These are phyloP conservation scores for Micropoecilia bifurca DNA, from an alignment of 2,797 vertebrate species.

Conservation along the genomic window DNA sequence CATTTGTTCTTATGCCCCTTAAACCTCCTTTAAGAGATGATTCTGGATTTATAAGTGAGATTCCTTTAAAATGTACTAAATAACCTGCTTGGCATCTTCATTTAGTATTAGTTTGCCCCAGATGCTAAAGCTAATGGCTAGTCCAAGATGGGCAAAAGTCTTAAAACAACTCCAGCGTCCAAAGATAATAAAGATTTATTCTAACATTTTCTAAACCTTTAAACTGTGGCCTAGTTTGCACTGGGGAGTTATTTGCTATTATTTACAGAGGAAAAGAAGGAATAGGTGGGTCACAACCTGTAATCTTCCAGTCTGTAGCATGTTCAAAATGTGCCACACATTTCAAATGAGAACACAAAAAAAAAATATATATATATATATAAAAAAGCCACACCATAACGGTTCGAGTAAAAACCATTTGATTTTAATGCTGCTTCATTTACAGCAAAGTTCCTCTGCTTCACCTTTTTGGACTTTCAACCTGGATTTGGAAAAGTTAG, in stretches of 20 bases:
- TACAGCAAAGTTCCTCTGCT: neutral
- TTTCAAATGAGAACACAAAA: neutral
- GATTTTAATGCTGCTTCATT: neutral
- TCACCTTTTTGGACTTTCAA: neutral
- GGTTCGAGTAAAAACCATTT: neutral
- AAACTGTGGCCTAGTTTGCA: neutral
- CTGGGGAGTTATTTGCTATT: neutral
- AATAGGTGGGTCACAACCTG: neutral
- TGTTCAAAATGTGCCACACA: neutral
- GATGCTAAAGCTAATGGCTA: neutral
- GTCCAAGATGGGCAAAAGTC: neutral
- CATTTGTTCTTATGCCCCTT: constrained; percentile 3
- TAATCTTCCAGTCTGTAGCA: neutral
- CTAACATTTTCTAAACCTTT: neutral
- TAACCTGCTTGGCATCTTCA: neutral
- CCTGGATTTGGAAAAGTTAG: neutral
- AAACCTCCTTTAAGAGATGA: neutral
- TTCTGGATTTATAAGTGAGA: neutral
- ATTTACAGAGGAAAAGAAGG: neutral
- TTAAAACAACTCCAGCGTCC: neutral
- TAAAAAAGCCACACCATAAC: neutral
- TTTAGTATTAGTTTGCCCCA: neutral
- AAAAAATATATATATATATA: neutral
- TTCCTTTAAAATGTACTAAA: neutral
- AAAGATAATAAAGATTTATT: neutral